Evolutionary conservation across 2,113 vertebrate species (phyloP).

Genomic region (Tyrannus savana): DNA sequence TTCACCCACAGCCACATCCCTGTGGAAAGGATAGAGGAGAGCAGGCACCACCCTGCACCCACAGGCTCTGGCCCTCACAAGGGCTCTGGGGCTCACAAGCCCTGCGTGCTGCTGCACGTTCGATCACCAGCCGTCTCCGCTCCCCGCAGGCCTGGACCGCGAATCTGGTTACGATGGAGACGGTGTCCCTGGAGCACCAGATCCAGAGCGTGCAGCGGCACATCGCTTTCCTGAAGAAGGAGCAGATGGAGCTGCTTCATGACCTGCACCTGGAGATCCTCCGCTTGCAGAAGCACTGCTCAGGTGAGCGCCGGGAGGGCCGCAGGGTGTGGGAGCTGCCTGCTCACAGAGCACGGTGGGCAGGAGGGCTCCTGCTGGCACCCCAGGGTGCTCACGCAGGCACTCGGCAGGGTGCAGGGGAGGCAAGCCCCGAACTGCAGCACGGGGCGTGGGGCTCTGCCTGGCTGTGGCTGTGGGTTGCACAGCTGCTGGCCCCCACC

Average conservation of each 20-base stretch:
- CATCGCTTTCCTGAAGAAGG: conserved; percentile 90
- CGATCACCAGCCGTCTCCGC: neutral
- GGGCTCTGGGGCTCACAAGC: fast-evolving
- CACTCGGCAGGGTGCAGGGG: fast-evolving
- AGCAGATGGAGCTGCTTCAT: conserved; percentile 91
- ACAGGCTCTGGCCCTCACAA: neutral
- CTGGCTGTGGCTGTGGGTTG: neutral
- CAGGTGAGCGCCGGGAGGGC: conserved; percentile 76
- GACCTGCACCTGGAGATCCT: conserved; percentile 96
- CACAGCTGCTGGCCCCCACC: neutral
- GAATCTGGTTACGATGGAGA: conserved; percentile 81
- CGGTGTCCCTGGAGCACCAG: conserved; percentile 86
- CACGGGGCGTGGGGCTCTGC: fast-evolving
- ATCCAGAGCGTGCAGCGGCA: conserved; percentile 91
- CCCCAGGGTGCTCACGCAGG: fast-evolving
- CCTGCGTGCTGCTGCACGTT: fast-evolving
- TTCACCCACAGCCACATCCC: neutral
- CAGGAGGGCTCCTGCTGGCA: neutral
- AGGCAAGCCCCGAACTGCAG: fast-evolving
- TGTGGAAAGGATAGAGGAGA: fast-evolving
- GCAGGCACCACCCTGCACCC: neutral
- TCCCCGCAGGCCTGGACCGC: conserved; percentile 57
- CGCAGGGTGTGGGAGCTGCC: fast-evolving
- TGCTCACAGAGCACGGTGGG: fast-evolving
- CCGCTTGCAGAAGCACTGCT: conserved; percentile 93